A percentile compares a stretch with the other conserved stretches of the same genome.
phyloP scores from a whole-genome alignment of 2,797 vertebrate genomes.

The Alca torda region DNA sequence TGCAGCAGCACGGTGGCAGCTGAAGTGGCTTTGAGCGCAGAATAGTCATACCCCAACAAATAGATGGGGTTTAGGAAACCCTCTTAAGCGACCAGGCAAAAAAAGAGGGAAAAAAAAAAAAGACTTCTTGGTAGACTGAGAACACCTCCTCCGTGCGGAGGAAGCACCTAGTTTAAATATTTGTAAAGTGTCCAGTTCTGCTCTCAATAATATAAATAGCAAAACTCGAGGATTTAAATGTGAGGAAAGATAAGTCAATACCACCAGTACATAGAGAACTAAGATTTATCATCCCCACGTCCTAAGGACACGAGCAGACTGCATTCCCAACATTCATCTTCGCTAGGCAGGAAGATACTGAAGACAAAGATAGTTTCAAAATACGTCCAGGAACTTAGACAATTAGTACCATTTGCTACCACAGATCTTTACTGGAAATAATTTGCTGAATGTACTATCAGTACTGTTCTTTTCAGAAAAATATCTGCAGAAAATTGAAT shows the following conservation, averaged over 20 bases:
- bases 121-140: neutral
- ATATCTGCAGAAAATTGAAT: neutral
- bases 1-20: accelerated
- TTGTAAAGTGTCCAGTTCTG: neutral
- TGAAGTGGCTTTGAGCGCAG: neutral
- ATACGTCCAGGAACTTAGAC: neutral
- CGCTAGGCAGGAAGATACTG: neutral
- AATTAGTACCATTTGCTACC: neutral
- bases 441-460: neutral
- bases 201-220: neutral
- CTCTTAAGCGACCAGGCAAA: accelerated
- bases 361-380: neutral
- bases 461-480: neutral
- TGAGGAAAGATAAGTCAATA: neutral
- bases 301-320: neutral
- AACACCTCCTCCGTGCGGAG: neutral
- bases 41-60: neutral
- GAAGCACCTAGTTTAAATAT: neutral
- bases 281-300: neutral
- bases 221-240: neutral
- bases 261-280: neutral
- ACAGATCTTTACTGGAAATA: neutral
- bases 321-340: neutral
- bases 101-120: neutral
- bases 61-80: neutral